Percentiles rank a stretch among this genome's conserved stretches.
Conservation (phyloP, 2,113 vertebrate species). For the Raja brachyura region DNA sequence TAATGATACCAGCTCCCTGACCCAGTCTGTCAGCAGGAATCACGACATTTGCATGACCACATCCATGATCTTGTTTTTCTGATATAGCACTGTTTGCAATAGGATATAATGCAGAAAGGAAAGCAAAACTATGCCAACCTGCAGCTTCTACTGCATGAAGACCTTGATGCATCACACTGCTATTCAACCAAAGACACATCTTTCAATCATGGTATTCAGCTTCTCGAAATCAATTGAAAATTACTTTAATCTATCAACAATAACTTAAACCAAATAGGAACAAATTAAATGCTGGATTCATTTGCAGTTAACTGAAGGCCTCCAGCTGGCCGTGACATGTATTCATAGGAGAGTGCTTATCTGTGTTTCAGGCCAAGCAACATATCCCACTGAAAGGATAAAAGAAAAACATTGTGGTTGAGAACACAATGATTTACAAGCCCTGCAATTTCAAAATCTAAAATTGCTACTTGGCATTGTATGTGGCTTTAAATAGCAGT, state of each 20-base stretch:
- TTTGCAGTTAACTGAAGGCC: not conserved
- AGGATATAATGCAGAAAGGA: not conserved
- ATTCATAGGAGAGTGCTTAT: not conserved
- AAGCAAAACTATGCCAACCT: not conserved
- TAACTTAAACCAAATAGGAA: not conserved
- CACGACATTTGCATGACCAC: not conserved
- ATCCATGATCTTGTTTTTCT: not conserved
- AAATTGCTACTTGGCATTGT: conserved; percentile 13
- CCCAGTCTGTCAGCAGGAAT: not conserved
- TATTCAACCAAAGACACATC: not conserved
- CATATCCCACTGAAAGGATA: not conserved
- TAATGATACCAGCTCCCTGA: not conserved
- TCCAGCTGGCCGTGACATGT: not conserved
- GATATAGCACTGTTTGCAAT: not conserved
- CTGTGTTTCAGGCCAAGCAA: not conserved
- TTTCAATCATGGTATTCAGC: not conserved
- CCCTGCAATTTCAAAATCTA: conserved; percentile 12
- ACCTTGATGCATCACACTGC: not conserved
- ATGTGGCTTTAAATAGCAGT: conserved; percentile 27
- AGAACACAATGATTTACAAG: not conserved
- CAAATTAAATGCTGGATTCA: not conserved
- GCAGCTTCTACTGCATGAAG: not conserved
- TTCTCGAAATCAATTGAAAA: not conserved
- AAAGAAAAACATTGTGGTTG: not conserved
- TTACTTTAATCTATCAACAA: not conserved